phyloP scores from a whole-genome alignment of 2,113 vertebrate species.

The Nibea albiflora region DNA sequence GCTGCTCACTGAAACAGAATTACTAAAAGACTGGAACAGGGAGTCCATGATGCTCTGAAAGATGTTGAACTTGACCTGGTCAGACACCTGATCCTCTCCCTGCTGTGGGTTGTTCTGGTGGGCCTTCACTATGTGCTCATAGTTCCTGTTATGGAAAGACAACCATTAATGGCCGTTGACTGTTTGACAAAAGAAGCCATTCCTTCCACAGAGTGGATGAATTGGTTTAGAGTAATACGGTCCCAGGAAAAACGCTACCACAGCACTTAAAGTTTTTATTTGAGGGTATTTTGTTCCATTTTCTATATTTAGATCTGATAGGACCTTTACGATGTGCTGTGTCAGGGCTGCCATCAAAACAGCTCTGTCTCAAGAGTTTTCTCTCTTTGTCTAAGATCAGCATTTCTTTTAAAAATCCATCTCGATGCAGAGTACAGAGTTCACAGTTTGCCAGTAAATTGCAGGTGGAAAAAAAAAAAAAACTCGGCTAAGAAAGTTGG shows the following conservation, averaged over 20 bases:
- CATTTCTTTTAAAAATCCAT: slow-evolving; percentile 22
- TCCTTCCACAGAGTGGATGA: not conserved
- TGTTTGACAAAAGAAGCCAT: not conserved
- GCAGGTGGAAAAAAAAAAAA: not conserved
- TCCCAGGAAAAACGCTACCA: not conserved
- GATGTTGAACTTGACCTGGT: slow-evolving; percentile 96
- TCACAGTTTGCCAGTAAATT: not conserved
- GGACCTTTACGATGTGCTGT: not conserved
- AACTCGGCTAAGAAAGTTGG: not conserved
- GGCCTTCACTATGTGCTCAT: slow-evolving; percentile 98
- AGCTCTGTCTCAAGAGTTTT: slow-evolving; percentile 3
- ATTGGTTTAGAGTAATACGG: not conserved
- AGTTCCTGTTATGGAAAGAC: slow-evolving; percentile 86
- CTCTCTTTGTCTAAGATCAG: not conserved
- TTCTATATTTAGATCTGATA: not conserved
- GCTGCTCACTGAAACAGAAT: slow-evolving; percentile 91
- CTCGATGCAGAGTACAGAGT: not conserved
- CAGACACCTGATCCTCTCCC: slow-evolving; percentile 93
- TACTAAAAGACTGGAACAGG: slow-evolving; percentile 95
- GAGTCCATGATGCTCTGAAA: slow-evolving; percentile 99
- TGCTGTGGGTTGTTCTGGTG: slow-evolving; percentile 95
- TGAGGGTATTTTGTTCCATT: not conserved
- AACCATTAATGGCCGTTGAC: not conserved
- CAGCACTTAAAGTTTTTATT: not conserved
- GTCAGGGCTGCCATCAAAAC: not conserved